A percentile compares a stretch with the other conserved stretches of the same genome.
phyloP scores from a whole-genome alignment of 2,797 vertebrate species.

The Cyclura pinguis region DNA sequence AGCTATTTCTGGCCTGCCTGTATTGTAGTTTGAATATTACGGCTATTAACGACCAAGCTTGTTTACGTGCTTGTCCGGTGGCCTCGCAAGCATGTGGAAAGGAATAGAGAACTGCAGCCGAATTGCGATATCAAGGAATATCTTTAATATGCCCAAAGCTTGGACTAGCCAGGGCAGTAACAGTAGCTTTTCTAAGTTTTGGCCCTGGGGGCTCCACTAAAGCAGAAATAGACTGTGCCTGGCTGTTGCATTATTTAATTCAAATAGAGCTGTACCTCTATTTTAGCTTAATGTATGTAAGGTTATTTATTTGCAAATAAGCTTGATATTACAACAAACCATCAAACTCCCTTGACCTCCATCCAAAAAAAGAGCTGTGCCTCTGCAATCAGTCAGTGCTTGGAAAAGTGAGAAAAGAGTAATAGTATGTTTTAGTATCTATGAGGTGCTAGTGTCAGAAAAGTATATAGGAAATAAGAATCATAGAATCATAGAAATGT shows the following conservation, averaged over 20 bases:
- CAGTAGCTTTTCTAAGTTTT: not conserved
- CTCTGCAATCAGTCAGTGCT: not conserved
- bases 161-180: no score
- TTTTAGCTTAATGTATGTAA: not conserved
- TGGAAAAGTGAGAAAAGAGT: not conserved
- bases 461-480: not conserved
- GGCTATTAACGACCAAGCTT: no score
- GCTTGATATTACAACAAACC: not conserved
- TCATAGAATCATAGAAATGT: no score
- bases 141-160: no score
- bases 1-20: no score
- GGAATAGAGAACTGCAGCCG: no score
- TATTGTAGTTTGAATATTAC: no score
- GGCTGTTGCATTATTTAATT: not conserved
- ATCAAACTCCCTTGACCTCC: not conserved
- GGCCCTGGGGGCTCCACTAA: not conserved
- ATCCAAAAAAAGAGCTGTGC: not conserved
- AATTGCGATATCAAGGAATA: no score
- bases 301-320: not conserved
- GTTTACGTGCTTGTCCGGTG: no score
- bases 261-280: not conserved
- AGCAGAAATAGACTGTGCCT: not conserved
- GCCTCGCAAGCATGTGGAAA: no score
- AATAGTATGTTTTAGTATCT: not conserved
- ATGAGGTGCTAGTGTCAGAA: not conserved